phyloP scores from a whole-genome alignment of 2,113 vertebrate species.

The Halcyon malimbica region DNA sequence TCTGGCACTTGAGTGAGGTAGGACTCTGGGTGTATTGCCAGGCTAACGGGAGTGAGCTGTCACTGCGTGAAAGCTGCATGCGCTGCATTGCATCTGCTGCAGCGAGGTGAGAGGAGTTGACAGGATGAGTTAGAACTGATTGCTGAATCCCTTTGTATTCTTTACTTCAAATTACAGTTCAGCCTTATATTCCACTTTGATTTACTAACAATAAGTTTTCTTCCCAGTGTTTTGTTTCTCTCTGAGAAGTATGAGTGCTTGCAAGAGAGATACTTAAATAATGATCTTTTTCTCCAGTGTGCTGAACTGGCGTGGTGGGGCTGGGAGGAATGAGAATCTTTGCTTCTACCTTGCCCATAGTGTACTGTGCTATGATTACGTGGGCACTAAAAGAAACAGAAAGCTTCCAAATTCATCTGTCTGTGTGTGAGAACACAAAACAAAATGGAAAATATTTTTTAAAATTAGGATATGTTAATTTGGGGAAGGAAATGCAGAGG shows the following conservation, averaged over 20 bases:
- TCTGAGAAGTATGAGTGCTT: not conserved
- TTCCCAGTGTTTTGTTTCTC: not conserved
- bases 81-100: not conserved
- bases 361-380: not conserved
- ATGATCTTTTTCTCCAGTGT: not conserved
- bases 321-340: not conserved
- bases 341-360: not conserved
- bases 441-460: not conserved
- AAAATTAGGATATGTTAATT: not conserved
- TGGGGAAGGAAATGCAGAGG: not conserved
- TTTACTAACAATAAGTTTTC: not conserved
- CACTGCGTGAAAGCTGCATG: not conserved
- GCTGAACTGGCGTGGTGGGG: not conserved
- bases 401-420: not conserved
- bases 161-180: not conserved
- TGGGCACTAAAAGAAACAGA: not conserved
- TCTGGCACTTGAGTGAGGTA: not conserved
- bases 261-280: not conserved
- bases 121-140: not conserved
- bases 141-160: not conserved
- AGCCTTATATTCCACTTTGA: not conserved
- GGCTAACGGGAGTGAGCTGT: not conserved
- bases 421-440: not conserved
- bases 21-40: accelerated
- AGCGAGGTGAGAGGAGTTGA: not conserved